Evolutionary conservation across 2,113 vertebrate species (phyloP).

Genomic region (Paralichthys olivaceus): DNA sequence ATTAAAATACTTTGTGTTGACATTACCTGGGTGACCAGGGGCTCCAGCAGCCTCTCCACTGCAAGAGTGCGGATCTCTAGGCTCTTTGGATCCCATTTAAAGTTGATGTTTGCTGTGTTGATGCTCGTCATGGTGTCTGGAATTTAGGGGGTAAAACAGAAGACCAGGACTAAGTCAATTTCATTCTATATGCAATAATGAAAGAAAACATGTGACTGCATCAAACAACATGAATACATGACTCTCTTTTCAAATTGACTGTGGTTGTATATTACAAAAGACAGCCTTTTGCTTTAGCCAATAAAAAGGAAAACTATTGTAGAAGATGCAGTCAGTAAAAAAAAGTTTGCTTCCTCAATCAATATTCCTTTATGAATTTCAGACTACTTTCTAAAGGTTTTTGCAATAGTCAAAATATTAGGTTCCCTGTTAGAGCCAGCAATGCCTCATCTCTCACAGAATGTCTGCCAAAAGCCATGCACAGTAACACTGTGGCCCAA

Average conservation of each 20-base stretch:
- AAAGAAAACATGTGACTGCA: conserved; percentile 5
- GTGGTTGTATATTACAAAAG: background rate
- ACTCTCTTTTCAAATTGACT: background rate
- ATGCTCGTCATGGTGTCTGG: conserved; percentile 88
- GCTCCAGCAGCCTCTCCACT: conserved; percentile 95
- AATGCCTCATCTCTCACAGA: conserved; percentile 31
- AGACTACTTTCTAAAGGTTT: background rate
- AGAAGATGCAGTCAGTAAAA: background rate
- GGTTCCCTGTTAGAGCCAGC: conserved; percentile 25
- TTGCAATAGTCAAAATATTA: conserved; percentile 28
- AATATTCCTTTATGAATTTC: conserved; percentile 16
- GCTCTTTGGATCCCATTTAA: conserved; percentile 99
- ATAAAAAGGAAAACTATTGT: background rate
- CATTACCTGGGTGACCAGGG: conserved; percentile 95
- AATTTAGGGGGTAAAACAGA: conserved; percentile 41
- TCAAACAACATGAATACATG: background rate
- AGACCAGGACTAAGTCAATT: too few relatives aligned
- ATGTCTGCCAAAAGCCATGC: conserved; percentile 42
- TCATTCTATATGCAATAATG: background rate
- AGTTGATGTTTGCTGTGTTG: conserved; percentile 94
- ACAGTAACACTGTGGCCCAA: conserved; percentile 55
- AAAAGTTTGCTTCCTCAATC: background rate
- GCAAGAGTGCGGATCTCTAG: conserved; percentile 97
- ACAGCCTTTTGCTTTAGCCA: background rate
- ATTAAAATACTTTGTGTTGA: background rate